phyloP scores from a whole-genome alignment of 2,113 vertebrate genomes.

The Colinus virginianus region DNA sequence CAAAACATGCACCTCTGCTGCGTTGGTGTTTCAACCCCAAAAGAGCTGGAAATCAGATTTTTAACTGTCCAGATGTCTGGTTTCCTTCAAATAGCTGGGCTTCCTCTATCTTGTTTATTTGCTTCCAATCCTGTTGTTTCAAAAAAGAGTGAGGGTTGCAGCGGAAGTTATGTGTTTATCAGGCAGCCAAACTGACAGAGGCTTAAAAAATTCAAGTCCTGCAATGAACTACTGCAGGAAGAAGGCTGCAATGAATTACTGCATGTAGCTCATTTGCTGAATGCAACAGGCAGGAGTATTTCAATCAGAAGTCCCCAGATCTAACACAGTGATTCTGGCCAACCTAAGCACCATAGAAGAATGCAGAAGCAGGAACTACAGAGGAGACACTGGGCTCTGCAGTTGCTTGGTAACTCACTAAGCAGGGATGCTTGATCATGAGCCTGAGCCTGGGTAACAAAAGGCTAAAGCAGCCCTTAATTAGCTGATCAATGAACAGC shows the following conservation, averaged over 20 bases:
- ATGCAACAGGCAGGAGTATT: not conserved
- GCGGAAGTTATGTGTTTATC: not conserved
- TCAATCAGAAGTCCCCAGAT: not conserved
- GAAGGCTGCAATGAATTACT: accelerated
- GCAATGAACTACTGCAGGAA: accelerated
- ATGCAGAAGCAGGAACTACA: not conserved
- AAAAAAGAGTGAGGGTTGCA: not conserved
- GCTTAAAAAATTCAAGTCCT: not conserved
- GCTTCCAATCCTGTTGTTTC: not conserved
- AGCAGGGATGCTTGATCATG: not conserved
- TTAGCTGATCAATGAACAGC: not conserved
- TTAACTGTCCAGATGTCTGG: not conserved
- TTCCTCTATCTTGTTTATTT: not conserved
- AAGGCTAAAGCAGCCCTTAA: constrained; percentile 25
- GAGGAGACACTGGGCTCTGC: not conserved
- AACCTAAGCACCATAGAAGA: not conserved
- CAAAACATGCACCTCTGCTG: not conserved
- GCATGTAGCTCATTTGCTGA: not conserved
- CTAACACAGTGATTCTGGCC: not conserved
- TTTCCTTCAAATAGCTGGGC: not conserved
- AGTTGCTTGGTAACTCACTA: constrained; percentile 22
- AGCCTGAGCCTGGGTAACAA: not conserved
- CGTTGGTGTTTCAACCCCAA: not conserved
- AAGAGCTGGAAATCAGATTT: not conserved
- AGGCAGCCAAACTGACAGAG: not conserved